Base-by-base conservation (phyloP, 2,888 invertebrate genomes). In the Junonia oenone region DNA sequence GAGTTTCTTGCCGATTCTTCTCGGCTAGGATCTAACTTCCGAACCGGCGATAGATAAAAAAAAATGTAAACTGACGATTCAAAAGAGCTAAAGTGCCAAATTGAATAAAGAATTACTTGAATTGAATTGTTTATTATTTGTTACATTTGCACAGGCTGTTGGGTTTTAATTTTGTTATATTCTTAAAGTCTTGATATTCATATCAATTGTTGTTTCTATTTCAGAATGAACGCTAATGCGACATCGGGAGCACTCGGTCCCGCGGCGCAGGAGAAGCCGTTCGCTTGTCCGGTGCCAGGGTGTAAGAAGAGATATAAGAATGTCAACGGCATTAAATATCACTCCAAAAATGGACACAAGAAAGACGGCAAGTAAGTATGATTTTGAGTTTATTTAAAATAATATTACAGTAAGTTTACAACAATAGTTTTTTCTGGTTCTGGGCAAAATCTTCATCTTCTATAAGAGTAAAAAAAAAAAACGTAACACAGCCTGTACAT, bases 281-380 rank as follows among this genome's bases (percentile, higher is more conserved):
- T 95, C 83, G 94, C 94, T 6, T 97, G 97, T 77, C 95, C 96
- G 0, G 94, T 96, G 58, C 95, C 95, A 48, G 96, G 96, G 45
- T 97, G 96, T 84, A 95, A 95, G 81, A 97, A 97, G 76, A 92
- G 95, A 38, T 97, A 97, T 84, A 96, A 96, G 81, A 97, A 96
- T 78, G 94, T 96, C 55, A 96, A 96, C 81, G 96, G 96, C 55
- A 96, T 96, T 72, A 96, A 96, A 76, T 96, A 97, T 81, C 96
- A 97, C 83, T 95, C 95, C 40, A 95, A 95, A 81, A 95, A 96
- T 78, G 95, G 96, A 6, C 96, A 97, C 81, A 95, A 95, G 83
- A 95, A 95, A 78, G 95, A 95, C 71, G 94, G 94, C 79, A 95
- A 94, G 95, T 95, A 77, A 92, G 93, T 92, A 35, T 8, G 6